phyloP scores from a whole-genome alignment of 2,888 invertebrate species.

The Drosophila rellima region DNA sequence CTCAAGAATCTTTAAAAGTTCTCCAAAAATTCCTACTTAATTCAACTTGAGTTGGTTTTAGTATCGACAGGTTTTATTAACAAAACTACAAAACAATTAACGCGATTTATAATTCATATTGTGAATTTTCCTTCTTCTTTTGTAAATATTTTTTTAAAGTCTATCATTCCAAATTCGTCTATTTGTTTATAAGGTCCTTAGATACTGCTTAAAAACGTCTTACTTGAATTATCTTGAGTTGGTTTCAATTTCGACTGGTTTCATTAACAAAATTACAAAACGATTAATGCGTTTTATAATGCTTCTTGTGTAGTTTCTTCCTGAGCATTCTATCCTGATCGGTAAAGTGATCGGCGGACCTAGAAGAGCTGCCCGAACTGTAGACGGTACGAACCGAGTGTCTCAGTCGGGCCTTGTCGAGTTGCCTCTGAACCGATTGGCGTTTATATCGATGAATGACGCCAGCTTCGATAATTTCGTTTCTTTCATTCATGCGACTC shows the following conservation, averaged over 20 bases:
- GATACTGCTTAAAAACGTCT: not conserved
- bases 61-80: no score
- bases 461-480: accelerated
- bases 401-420: not conserved
- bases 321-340: not conserved
- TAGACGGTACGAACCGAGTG: constrained; percentile 2
- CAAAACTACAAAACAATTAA: no score
- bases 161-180: not conserved
- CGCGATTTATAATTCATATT: no score
- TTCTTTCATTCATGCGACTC: constrained; percentile 1
- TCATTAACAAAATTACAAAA: constrained; percentile 20
- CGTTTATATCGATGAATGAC: constrained; percentile 27
- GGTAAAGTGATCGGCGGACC: no score
- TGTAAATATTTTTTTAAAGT: no score
- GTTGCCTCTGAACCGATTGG: not conserved
- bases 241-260: constrained; percentile 4
- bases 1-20: not conserved
- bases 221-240: not conserved
- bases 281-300: not conserved
- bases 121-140: no score
- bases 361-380: no score
- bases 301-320: not conserved
- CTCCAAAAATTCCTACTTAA: no score
- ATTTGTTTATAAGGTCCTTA: not conserved
- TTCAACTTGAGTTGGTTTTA: no score